Conservation (phyloP, 2,113 vertebrate genomes). For the Suricata suricatta region DNA sequence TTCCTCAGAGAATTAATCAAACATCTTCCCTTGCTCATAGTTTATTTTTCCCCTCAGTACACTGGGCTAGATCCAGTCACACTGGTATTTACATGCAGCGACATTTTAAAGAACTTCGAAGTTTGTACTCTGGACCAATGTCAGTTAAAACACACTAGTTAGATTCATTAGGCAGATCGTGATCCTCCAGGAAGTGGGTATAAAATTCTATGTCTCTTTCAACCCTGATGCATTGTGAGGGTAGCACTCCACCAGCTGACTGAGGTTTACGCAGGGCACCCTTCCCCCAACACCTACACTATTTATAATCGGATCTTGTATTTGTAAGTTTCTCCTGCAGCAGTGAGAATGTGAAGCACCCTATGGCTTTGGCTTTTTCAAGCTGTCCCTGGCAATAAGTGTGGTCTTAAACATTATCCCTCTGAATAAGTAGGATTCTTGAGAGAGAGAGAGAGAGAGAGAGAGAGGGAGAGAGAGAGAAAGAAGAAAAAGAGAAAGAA, state of each 20-base stretch:
- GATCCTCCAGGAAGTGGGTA: not conserved
- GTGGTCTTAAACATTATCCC: not conserved
- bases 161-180: not conserved
- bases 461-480: no score
- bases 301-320: not conserved
- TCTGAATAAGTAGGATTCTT: not conserved
- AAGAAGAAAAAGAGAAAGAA: not conserved
- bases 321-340: not conserved
- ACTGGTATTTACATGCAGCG: not conserved
- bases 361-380: not conserved
- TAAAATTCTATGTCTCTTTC: not conserved
- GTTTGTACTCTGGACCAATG: not conserved
- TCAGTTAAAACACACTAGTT: not conserved
- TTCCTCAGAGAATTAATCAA: slow-evolving; percentile 52
- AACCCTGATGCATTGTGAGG: not conserved
- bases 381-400: not conserved
- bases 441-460: not conserved
- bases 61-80: not conserved
- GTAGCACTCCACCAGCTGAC: not conserved
- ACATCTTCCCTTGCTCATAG: not conserved
- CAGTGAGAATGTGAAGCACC: not conserved
- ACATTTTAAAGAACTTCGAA: not conserved
- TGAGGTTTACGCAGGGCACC: not conserved
- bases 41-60: not conserved
- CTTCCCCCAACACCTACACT: not conserved